Evolutionary conservation across 2,797 vertebrate genomes (phyloP).

Genomic region (Meda fulgida): DNA sequence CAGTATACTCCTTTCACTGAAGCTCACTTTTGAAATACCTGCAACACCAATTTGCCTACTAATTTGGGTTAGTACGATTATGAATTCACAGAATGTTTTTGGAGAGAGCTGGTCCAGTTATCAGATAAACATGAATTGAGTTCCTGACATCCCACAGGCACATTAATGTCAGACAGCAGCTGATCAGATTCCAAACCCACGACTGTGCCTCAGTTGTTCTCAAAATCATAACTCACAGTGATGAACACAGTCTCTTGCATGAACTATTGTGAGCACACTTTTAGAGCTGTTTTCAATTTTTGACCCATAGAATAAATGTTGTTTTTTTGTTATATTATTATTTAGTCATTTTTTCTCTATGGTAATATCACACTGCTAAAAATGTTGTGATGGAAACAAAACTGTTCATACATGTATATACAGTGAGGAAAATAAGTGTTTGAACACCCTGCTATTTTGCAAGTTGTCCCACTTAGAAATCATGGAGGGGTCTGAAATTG

Average conservation of each 20-base stretch:
- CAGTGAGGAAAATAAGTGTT: too few relatives aligned
- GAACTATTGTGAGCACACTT: neutral
- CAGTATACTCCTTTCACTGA: neutral
- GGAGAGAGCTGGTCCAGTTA: slow-evolving; percentile 7
- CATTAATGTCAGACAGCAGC: slow-evolving; percentile 1
- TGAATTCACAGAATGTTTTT: neutral
- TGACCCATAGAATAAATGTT: neutral
- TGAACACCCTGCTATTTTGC: too few relatives aligned
- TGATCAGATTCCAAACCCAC: slow-evolving; percentile 58
- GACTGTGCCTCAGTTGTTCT: neutral
- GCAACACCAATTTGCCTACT: neutral
- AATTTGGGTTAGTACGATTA: neutral
- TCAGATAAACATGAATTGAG: slow-evolving; percentile 7
- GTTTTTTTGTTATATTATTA: neutral
- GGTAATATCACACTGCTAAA: neutral
- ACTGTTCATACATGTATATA: too few relatives aligned
- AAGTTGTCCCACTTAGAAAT: too few relatives aligned
- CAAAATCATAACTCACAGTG: neutral
- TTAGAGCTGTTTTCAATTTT: slow-evolving; percentile 3
- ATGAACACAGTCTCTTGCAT: slow-evolving; percentile 8
- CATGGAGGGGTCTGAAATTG: too few relatives aligned
- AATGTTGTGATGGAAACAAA: neutral
- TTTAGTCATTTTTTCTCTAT: neutral
- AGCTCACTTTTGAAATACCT: neutral
- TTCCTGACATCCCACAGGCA: neutral